Percentiles rank a stretch among this genome's conserved stretches.
These are phyloP conservation scores for Meandrina meandrites DNA, from an alignment of 92 coral and sea anemone species.

Conservation along the genomic window DNA sequence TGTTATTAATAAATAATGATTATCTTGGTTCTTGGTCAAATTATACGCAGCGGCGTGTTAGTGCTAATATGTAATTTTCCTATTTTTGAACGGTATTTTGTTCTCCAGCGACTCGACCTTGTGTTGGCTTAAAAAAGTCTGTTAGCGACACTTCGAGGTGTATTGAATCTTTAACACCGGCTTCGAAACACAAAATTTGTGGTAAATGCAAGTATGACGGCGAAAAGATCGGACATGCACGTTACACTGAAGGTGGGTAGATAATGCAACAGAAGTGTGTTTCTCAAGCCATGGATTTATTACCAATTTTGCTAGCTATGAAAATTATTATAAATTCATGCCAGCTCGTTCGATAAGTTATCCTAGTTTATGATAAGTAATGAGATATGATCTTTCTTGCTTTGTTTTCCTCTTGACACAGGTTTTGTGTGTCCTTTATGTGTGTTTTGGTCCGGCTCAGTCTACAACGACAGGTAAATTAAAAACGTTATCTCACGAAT, in stretches of 20 bases:
- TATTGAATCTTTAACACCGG: neutral
- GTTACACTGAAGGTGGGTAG: slow-evolving; percentile 8
- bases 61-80: neutral
- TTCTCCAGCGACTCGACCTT: neutral
- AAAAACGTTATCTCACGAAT: slow-evolving; percentile 11
- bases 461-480: slow-evolving; percentile 42
- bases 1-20: slow-evolving; percentile 46
- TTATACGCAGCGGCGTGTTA: slow-evolving; percentile 34
- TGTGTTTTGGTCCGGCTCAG: neutral
- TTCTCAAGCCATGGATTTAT: neutral
- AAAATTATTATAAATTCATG: neutral
- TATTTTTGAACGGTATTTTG: neutral
- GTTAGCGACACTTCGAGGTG: too few species aligned
- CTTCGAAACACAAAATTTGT: neutral
- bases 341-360: neutral
- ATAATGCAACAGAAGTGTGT: neutral
- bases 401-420: slow-evolving; percentile 19
- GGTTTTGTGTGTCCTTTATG: slow-evolving; percentile 18
- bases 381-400: neutral
- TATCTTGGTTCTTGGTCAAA: slow-evolving; percentile 24
- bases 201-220: neutral
- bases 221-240: slow-evolving; percentile 7
- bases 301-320: neutral
- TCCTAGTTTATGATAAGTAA: neutral
- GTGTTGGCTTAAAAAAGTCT: neutral